phyloP scores from a whole-genome alignment of 2,113 vertebrate species.

The Macroglossus sobrinus region DNA sequence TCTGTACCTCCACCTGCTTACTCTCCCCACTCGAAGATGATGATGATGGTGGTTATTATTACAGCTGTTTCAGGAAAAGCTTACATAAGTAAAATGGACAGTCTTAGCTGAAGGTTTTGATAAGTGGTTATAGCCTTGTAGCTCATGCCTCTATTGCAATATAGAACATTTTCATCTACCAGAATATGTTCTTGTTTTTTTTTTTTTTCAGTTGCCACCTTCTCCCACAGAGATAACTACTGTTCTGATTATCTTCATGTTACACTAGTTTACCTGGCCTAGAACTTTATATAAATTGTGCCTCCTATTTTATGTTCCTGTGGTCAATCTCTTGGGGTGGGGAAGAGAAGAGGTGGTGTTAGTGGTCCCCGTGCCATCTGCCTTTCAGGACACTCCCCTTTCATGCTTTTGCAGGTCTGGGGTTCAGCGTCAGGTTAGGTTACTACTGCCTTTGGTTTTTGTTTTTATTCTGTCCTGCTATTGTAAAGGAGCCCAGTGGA shows the following conservation, averaged over 20 bases:
- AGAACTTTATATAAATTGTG: background rate
- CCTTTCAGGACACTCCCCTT: background rate
- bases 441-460: background rate
- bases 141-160: rapidly evolving
- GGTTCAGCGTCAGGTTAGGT: background rate
- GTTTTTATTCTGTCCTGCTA: background rate
- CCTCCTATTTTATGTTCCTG: background rate
- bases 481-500: background rate
- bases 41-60: background rate
- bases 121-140: background rate
- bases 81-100: background rate
- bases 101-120: background rate
- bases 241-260: background rate
- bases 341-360: background rate
- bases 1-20: rapidly evolving
- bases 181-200: background rate
- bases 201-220: background rate
- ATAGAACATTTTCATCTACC: background rate
- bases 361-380: background rate
- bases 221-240: background rate
- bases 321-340: background rate
- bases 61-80: background rate
- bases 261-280: background rate
- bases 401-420: background rate
- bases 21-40: background rate